phyloP scores from a whole-genome alignment of 1,140 invertebrate species.

The Doryteuthis pealeii region DNA sequence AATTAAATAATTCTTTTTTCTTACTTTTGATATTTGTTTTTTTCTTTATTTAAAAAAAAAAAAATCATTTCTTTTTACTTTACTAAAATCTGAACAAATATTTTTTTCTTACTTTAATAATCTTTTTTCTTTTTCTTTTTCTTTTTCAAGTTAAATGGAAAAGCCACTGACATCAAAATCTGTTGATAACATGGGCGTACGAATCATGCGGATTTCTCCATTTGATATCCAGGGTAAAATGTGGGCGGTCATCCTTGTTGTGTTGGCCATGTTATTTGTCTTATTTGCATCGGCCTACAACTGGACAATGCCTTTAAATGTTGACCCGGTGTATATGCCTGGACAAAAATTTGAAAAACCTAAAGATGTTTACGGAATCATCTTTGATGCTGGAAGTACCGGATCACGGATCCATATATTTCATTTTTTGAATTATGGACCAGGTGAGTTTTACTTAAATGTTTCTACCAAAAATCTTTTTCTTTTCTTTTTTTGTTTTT shows the following conservation, averaged over 20 bases:
- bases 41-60: too few relatives aligned
- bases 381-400: conserved; percentile 95
- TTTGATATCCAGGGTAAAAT: not conserved
- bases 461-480: too few relatives aligned
- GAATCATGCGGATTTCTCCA: not conserved
- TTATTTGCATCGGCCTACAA: not conserved
- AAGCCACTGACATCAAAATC: not conserved
- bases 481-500: too few relatives aligned
- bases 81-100: too few relatives aligned
- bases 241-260: not conserved
- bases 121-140: too few relatives aligned
- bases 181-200: not conserved
- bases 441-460: conserved; percentile 53
- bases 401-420: conserved; percentile 89
- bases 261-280: not conserved
- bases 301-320: not conserved
- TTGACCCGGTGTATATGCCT: not conserved
- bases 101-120: too few relatives aligned
- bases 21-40: too few relatives aligned
- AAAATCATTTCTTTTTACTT: too few relatives aligned
- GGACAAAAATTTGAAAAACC: not conserved
- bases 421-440: conserved; percentile 68
- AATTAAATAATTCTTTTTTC: too few relatives aligned
- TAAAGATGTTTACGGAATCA: conserved; percentile 75
- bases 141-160: conserved; percentile 5